Conservation (phyloP, 2,888 invertebrate genomes). For the Litoditis marina region DNA sequence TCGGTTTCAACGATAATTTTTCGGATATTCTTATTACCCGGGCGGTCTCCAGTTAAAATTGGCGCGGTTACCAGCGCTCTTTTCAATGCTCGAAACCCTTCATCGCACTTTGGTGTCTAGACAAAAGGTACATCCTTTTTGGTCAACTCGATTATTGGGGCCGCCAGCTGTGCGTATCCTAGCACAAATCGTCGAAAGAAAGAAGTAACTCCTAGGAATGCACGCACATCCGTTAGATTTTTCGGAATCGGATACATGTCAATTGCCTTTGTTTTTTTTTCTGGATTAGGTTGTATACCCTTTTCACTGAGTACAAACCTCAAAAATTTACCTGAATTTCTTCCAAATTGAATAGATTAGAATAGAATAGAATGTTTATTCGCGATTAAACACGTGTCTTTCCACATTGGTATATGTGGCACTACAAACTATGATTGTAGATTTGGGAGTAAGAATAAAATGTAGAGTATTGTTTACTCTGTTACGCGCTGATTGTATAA, state of each 20-base stretch:
- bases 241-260: slow-evolving; percentile 6
- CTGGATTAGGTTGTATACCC: background rate
- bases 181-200: slow-evolving; percentile 14
- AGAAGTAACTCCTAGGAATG: slow-evolving; percentile 9
- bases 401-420: too few relatives aligned
- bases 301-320: slow-evolving; percentile 3
- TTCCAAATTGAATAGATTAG: too few relatives aligned
- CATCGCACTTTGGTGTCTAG: background rate
- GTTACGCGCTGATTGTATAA: too few relatives aligned
- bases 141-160: slow-evolving; percentile 7
- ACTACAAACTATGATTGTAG: too few relatives aligned
- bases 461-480: too few relatives aligned
- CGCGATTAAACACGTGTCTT: too few relatives aligned
- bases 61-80: slow-evolving; percentile 7
- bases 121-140: background rate
- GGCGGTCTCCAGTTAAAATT: slow-evolving; percentile 15
- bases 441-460: too few relatives aligned
- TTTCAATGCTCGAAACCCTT: slow-evolving; percentile 11
- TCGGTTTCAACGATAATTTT: too few relatives aligned
- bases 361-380: too few relatives aligned
- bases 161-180: slow-evolving; percentile 6
- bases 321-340: background rate
- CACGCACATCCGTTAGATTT: slow-evolving; percentile 6
- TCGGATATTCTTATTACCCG: too few relatives aligned
- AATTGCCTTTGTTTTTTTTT: background rate